Evolutionary conservation across 2,888 invertebrate species (phyloP).

Genomic region (Cryptus viduatorius): DNA sequence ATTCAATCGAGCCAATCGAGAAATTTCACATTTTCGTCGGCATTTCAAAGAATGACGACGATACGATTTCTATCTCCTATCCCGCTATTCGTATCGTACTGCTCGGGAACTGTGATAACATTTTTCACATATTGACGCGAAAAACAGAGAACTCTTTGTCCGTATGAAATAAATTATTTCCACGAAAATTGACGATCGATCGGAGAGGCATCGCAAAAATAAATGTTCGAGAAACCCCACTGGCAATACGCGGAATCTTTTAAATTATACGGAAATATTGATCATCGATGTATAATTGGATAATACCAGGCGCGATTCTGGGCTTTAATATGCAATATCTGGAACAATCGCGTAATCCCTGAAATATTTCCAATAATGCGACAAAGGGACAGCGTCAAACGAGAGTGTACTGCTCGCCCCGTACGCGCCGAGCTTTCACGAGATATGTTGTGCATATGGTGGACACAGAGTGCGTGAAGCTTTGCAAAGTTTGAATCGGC

Average conservation of each 20-base stretch:
- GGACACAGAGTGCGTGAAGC: neutral
- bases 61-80: neutral
- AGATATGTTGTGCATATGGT: neutral
- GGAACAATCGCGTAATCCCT: too few relatives aligned
- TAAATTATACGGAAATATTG: too few relatives aligned
- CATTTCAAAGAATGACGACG: too few relatives aligned
- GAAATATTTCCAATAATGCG: too few relatives aligned
- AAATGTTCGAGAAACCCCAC: neutral
- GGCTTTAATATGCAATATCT: too few relatives aligned
- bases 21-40: neutral
- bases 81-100: neutral
- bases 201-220: neutral
- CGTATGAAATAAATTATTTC: neutral
- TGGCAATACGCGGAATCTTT: neutral
- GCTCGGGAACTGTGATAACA: neutral
- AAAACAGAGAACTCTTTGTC: neutral
- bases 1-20: neutral
- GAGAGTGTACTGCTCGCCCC: too few relatives aligned
- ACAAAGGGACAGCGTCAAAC: too few relatives aligned
- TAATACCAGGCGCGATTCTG: too few relatives aligned
- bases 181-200: too few relatives aligned
- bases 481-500: neutral
- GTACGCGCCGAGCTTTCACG: too few relatives aligned
- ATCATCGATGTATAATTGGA: too few relatives aligned
- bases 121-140: neutral